Evolutionary conservation across 1,140 invertebrate genomes (phyloP), one percentile per base, ranked within the genome.

Genomic region (Pollicipes pollicipes): DNA sequence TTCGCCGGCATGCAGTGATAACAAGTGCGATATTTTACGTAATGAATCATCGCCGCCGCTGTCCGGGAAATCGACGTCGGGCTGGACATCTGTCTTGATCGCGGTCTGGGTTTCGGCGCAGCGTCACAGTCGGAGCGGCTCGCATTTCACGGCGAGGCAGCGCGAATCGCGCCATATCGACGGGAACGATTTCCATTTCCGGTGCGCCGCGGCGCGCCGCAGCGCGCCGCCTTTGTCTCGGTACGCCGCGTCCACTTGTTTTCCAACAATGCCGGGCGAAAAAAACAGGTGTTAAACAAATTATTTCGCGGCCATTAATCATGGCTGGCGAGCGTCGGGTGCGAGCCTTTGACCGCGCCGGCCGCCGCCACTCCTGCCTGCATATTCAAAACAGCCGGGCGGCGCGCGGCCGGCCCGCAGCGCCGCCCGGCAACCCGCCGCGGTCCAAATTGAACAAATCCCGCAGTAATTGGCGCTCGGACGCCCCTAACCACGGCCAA

Each of bases 271-370:
- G 45, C 45, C 45, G 45, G 45, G 45, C 45, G 45, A 58, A 58
- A 58, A 35, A 58, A 58, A 58, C 45, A 58, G 45, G 45, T 58
- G 45, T 58, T 58, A 58, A 58, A 58, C 45, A 58, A 58, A 58
- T 58, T 58, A 58, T 58, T 58, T 58, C 45, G 45, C 45, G 24
- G 45, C 24, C 45, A 58, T 58, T 58, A 58, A 58, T 58, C 45
- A 58, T 58, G 45, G 45, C 10, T 2, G 45, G 45, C 13, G 45
- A 21, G 45, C 45, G 45, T 10, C 17, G 45, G 45, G 45, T 58
- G 45, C 13, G 45, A 58, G 45, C 45, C 45, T 58, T 58, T 58
- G 45, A 58, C 45, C 24, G 17, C 45, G 17, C 45, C 45, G n/a
- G 45, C 45, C 45, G 45, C 45, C 21, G 45, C 45, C 45, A 8